Evolutionary conservation across 2,888 invertebrate species (phyloP).

Genomic region (Brachyptera risi): DNA sequence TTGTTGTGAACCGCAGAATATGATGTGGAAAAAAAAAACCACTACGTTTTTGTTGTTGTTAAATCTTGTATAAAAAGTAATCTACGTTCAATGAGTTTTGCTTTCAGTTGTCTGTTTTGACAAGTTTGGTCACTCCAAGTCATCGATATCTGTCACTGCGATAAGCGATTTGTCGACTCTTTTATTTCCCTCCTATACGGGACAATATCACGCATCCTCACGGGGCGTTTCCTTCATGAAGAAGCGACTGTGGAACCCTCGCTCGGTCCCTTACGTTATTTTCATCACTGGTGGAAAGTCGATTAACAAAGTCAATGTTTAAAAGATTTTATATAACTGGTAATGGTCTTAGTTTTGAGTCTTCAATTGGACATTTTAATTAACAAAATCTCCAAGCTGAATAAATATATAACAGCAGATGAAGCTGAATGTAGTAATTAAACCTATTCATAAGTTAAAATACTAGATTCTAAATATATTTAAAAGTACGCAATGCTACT

Average conservation of each 20-base stretch:
- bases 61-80: too few relatives aligned
- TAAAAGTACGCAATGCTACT: background rate
- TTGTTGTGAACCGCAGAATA: too few relatives aligned
- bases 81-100: too few relatives aligned
- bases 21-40: too few relatives aligned
- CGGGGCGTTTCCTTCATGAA: conserved; percentile 17
- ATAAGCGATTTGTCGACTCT: conserved; percentile 7
- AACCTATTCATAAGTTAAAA: conserved; percentile 20
- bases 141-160: background rate
- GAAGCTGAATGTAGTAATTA: conserved; percentile 15
- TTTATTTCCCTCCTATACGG: background rate
- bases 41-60: too few relatives aligned
- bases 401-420: conserved; percentile 21
- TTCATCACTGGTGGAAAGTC: conserved; percentile 21
- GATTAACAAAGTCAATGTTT: conserved; percentile 22
- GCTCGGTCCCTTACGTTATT: background rate
- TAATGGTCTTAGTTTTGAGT: background rate
- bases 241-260: background rate
- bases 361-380: conserved; percentile 18
- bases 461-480: conserved; percentile 1
- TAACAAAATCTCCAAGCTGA: conserved; percentile 21
- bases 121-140: background rate
- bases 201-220: background rate
- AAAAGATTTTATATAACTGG: conserved; percentile 12
- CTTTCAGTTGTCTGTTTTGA: too few relatives aligned